Evolutionary conservation across 2,888 invertebrate genomes (phyloP).

Genomic region (Epinotia ramella): DNA sequence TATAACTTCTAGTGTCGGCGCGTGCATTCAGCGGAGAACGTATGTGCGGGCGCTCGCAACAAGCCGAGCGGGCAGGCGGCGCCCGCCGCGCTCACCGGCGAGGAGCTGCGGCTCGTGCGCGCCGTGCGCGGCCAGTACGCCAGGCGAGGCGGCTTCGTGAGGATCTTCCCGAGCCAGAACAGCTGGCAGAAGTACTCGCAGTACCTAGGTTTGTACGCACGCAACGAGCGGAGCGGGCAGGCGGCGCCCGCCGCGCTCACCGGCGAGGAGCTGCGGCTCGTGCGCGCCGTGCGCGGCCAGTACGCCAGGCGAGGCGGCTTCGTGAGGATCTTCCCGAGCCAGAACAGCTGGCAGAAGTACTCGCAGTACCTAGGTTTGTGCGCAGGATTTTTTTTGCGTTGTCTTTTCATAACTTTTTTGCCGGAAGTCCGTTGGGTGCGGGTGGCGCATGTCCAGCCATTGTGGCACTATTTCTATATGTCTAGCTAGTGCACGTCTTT

Average conservation of each 20-base stretch:
- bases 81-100: conserved; percentile 85
- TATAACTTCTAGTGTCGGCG: conserved; percentile 86
- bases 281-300: conserved; percentile 91
- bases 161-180: conserved; percentile 95
- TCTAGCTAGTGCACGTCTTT: too few relatives aligned
- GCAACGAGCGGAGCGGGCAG: conserved; percentile 61
- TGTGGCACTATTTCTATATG: too few relatives aligned
- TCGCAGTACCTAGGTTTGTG: conserved; percentile 89
- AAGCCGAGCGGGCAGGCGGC: conserved; percentile 54
- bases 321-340: conserved; percentile 95
- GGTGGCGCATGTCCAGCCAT: too few relatives aligned
- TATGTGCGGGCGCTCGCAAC: conserved; percentile 73
- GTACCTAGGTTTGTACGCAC: conserved; percentile 87
- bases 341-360: conserved; percentile 94
- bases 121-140: conserved; percentile 92
- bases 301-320: conserved; percentile 94
- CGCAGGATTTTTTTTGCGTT: too few relatives aligned
- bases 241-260: conserved; percentile 78
- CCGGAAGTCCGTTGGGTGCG: too few relatives aligned
- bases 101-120: conserved; percentile 91
- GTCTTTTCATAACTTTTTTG: too few relatives aligned
- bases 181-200: conserved; percentile 94
- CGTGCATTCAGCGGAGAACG: conserved; percentile 90
- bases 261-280: conserved; percentile 91
- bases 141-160: conserved; percentile 94